A percentile compares a stretch with the other conserved stretches of the same genome.
phyloP scores from a whole-genome alignment of 1,140 invertebrate genomes.

The Pseudomyrmex pallidus region DNA sequence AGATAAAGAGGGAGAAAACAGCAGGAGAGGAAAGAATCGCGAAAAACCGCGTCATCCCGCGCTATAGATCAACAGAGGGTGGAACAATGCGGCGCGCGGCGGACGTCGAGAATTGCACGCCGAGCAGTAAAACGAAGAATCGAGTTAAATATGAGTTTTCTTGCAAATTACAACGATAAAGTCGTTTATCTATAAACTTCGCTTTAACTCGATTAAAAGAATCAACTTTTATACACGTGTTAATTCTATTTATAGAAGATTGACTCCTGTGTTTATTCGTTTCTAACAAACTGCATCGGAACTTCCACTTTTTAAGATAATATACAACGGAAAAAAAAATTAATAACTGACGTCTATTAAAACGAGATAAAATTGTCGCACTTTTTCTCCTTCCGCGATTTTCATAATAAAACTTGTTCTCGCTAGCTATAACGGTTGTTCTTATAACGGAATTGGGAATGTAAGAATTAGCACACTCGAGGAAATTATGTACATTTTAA shows the following conservation, averaged over 20 bases:
- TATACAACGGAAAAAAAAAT: too few species aligned
- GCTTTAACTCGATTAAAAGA: slow-evolving; percentile 3
- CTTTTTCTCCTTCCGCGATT: neutral
- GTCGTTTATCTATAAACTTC: neutral
- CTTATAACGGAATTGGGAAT: slow-evolving; percentile 16
- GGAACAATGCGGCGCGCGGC: neutral
- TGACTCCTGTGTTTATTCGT: neutral
- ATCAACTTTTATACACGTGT: slow-evolving; percentile 31
- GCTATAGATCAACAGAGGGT: slow-evolving; percentile 8
- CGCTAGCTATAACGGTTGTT: neutral
- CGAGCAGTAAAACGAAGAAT: neutral
- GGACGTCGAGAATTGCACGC: neutral
- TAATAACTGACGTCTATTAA: too few species aligned
- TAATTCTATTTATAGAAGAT: neutral
- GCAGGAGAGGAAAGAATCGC: neutral
- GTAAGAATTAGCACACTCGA: slow-evolving; percentile 27
- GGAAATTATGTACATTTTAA: slow-evolving; percentile 38
- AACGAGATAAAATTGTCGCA: too few species aligned
- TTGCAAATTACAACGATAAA: neutral
- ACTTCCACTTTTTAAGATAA: neutral
- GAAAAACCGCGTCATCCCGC: neutral
- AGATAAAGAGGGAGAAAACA: neutral
- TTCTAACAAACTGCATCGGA: neutral
- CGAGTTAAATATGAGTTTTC: slow-evolving; percentile 2
- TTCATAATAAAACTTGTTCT: neutral